Evolutionary conservation across 2,888 invertebrate species (phyloP).

Genomic region (Operophtera brumata): DNA sequence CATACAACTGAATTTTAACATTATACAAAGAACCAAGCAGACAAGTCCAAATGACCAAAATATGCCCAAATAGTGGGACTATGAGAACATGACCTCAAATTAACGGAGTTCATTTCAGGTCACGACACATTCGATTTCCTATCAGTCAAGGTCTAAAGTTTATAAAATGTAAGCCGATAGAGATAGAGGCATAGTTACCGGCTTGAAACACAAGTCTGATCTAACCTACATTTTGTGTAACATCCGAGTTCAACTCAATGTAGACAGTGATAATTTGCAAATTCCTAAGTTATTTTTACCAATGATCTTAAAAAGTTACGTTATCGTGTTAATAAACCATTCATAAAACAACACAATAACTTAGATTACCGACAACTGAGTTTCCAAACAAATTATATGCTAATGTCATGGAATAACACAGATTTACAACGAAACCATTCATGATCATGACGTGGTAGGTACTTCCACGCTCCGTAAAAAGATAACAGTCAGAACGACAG

Average conservation of each 20-base stretch:
- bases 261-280: constrained; percentile 19
- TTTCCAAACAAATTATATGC: constrained; percentile 23
- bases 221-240: background rate
- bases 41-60: no score
- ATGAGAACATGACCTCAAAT: no score
- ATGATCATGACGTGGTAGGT: constrained; percentile 18
- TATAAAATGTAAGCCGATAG: no score
- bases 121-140: background rate
- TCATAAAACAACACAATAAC: constrained; percentile 15
- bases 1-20: no score
- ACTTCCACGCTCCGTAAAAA: background rate
- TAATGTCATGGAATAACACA: constrained; percentile 24
- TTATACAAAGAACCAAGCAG: no score
- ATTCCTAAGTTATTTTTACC: constrained; percentile 29
- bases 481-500: background rate
- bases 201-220: no score
- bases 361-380: constrained; percentile 16
- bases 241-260: constrained; percentile 6
- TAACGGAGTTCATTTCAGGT: no score
- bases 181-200: no score
- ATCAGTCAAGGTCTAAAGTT: constrained; percentile 3
- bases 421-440: constrained; percentile 28
- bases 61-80: no score
- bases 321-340: constrained; percentile 20
- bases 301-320: constrained; percentile 20